Conservation (phyloP, 2,113 vertebrate species). For the Seriola aureovittata region DNA sequence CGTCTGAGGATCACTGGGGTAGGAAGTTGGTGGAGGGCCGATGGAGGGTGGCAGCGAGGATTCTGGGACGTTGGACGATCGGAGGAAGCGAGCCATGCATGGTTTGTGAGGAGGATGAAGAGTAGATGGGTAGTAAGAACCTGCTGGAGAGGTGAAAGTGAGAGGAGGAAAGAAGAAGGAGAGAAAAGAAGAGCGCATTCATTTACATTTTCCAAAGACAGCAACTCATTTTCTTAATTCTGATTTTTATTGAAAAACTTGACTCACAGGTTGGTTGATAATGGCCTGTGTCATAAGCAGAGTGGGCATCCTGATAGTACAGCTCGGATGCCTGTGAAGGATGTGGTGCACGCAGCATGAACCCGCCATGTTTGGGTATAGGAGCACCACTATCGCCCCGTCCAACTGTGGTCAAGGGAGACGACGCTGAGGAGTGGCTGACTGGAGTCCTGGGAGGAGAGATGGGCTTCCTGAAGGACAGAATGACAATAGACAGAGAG, state of each 20-base stretch:
- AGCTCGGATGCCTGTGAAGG: constrained; percentile 89
- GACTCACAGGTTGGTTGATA: constrained; percentile 90
- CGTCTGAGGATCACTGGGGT: constrained; percentile 63
- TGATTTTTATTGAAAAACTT: background rate
- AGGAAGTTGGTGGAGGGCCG: constrained; percentile 75
- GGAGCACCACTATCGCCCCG: constrained; percentile 85
- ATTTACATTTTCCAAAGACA: background rate
- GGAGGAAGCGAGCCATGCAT: constrained; percentile 92
- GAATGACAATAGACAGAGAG: constrained; percentile 29
- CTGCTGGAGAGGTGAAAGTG: constrained; percentile 80
- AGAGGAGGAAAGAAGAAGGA: background rate
- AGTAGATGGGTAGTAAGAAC: constrained; percentile 89
- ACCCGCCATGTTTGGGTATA: constrained; percentile 88
- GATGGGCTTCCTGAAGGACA: constrained; percentile 66
- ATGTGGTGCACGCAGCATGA: constrained; percentile 89
- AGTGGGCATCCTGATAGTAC: constrained; percentile 91
- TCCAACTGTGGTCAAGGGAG: constrained; percentile 85
- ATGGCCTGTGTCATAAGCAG: constrained; percentile 88
- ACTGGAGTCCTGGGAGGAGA: constrained; percentile 92
- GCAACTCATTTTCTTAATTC: background rate
- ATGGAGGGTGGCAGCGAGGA: constrained; percentile 90
- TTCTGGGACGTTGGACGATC: constrained; percentile 91
- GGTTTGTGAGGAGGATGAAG: constrained; percentile 90
- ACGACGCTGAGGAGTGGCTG: constrained; percentile 87
- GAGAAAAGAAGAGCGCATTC: background rate